Conservation (phyloP, 2,113 vertebrate species). For the Chlorodrepanis virens region DNA sequence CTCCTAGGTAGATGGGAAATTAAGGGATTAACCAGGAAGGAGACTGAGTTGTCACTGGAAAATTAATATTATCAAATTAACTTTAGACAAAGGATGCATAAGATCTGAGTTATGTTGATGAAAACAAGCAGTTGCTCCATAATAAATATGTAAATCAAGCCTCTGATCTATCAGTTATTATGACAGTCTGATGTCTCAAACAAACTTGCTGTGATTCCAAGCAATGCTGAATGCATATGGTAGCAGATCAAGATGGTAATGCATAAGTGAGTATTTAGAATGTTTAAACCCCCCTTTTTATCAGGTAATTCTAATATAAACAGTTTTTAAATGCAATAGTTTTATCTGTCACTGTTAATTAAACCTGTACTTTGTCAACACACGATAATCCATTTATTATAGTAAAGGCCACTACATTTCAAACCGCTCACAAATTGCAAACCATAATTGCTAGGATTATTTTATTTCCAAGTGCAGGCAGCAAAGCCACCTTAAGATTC, state of each 20-base stretch:
- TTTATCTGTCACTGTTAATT: conserved; percentile 86
- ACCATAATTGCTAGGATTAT: conserved; percentile 80
- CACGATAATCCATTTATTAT: conserved; percentile 83
- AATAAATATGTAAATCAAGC: conserved; percentile 38
- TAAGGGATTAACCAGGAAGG: conserved; percentile 46
- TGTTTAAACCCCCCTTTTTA: conserved; percentile 65
- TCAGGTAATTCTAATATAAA: conserved; percentile 75
- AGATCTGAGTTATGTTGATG: conserved; percentile 33
- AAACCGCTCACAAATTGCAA: conserved; percentile 81
- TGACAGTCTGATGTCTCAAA: conserved; percentile 9
- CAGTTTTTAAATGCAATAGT: conserved; percentile 66
- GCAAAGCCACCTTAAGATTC: conserved; percentile 68
- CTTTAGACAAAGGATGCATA: conserved; percentile 27
- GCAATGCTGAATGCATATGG: conserved; percentile 39
- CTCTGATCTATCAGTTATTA: conserved; percentile 41
- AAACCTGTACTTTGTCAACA: conserved; percentile 86
- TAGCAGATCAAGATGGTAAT: conserved; percentile 45
- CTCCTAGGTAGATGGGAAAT: conserved; percentile 35
- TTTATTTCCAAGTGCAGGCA: conserved; percentile 79
- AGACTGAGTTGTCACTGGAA: conserved; percentile 16
- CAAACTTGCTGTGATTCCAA: conserved; percentile 34
- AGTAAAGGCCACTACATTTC: conserved; percentile 81
- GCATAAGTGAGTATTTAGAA: conserved; percentile 40
- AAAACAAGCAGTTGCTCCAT: conserved; percentile 4
- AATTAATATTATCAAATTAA: conserved; percentile 59